Percentiles rank a stretch among this genome's conserved stretches.
phyloP scores from a whole-genome alignment of 2,113 vertebrate genomes.

The Prunella fulvescens region DNA sequence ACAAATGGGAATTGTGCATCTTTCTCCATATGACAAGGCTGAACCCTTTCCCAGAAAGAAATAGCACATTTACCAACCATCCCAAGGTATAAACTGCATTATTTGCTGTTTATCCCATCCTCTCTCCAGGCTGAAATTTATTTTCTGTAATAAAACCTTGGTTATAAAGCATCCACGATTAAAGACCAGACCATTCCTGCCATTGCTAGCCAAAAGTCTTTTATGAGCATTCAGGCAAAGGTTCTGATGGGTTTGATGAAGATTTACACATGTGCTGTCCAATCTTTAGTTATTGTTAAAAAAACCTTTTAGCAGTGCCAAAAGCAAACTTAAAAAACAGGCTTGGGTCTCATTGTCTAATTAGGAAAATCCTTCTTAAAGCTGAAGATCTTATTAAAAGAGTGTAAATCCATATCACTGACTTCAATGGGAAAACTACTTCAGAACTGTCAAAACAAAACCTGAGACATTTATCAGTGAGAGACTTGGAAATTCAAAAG shows the following conservation, averaged over 20 bases:
- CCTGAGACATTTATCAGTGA: background rate
- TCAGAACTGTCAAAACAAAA: background rate
- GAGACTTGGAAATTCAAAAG: background rate
- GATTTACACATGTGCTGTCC: background rate
- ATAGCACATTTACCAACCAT: background rate
- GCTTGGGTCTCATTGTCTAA: background rate
- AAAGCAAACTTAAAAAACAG: background rate
- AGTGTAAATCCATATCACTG: rapidly evolving
- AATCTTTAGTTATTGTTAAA: background rate
- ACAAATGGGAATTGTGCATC: background rate
- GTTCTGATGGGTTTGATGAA: background rate
- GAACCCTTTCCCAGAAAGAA: background rate
- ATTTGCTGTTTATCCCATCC: background rate
- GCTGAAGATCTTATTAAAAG: background rate
- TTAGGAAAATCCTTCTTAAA: background rate
- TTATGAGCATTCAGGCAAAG: background rate
- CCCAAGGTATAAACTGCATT: background rate
- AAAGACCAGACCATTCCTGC: background rate
- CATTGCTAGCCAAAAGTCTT: background rate
- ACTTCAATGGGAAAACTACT: background rate
- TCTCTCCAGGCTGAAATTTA: background rate
- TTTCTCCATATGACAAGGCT: background rate
- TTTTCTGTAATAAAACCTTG: background rate
- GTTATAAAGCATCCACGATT: background rate
- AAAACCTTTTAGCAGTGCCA: background rate